These are phyloP conservation scores for Protosalanx chinensis DNA, from an alignment of 2,797 vertebrate species.

Conservation along the genomic window DNA sequence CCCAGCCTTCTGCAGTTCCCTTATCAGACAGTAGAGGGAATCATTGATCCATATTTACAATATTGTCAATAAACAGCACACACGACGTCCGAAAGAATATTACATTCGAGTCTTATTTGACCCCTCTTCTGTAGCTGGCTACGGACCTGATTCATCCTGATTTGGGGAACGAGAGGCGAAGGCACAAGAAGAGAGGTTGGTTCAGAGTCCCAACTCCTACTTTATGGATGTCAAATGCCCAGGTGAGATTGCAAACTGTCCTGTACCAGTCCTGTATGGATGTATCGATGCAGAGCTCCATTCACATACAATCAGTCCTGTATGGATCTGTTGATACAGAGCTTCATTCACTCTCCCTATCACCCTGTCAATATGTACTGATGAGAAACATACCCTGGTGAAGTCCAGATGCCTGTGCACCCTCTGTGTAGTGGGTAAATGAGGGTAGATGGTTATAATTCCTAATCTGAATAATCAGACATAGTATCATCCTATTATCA, in stretches of 20 bases:
- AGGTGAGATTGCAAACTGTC: slow-evolving; percentile 39
- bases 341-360: no score
- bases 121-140: slow-evolving; percentile 36
- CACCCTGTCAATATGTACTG: no score
- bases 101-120: no score
- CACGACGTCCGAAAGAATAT: neutral
- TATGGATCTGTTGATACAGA: no score
- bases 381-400: no score
- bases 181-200: slow-evolving; percentile 73
- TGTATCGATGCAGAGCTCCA: no score
- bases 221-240: slow-evolving; percentile 75
- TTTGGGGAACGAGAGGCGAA: slow-evolving; percentile 46
- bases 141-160: slow-evolving; percentile 63
- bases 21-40: slow-evolving; percentile 45
- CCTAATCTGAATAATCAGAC: no score
- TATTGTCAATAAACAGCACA: neutral
- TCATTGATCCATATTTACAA: neutral
- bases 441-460: no score
- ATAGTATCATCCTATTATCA: neutral
- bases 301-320: no score
- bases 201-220: slow-evolving; percentile 73
- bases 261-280: no score
- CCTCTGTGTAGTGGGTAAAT: neutral
- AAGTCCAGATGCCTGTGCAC: no score
- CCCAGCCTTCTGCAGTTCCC: neutral